Conservation (phyloP, 1,140 invertebrate species). For the Paracyclopina nana region DNA sequence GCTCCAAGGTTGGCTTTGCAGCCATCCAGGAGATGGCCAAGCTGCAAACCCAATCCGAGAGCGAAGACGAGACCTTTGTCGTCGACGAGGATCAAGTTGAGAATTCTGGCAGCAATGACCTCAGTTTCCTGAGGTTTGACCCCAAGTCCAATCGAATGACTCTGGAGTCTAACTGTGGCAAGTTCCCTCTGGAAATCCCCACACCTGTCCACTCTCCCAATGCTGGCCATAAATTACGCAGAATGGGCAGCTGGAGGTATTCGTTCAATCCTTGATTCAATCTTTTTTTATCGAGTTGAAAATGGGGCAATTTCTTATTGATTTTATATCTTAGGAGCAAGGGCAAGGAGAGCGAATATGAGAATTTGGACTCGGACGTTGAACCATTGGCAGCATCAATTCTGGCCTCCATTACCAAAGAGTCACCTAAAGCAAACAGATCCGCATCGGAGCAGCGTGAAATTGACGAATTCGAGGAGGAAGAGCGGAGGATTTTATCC, state of each 20-base stretch:
- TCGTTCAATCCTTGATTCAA: too few species aligned
- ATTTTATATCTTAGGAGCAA: too few species aligned
- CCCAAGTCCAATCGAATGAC: too few species aligned
- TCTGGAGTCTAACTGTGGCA: too few species aligned
- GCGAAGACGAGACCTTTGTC: constrained; percentile 25
- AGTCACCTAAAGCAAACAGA: neutral
- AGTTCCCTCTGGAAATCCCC: constrained; percentile 18
- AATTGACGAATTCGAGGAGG: constrained; percentile 29
- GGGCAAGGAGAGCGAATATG: constrained; percentile 24
- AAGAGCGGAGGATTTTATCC: constrained; percentile 30
- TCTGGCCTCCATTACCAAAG: neutral
- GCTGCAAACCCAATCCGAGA: constrained; percentile 18
- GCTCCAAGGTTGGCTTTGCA: constrained; percentile 2
- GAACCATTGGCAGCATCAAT: neutral
- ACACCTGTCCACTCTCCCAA: neutral
- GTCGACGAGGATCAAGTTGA: constrained; percentile 21
- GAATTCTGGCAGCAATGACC: constrained; percentile 2
- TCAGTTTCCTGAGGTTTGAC: neutral
- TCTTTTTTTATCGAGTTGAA: too few species aligned
- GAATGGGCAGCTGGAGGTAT: too few species aligned
- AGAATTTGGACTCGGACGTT: constrained; percentile 23
- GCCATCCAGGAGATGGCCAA: constrained; percentile 7
- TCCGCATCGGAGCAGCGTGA: constrained; percentile 21
- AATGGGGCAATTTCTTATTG: too few species aligned
- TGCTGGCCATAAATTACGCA: neutral